These are phyloP conservation scores for Callochromis pleurospilus DNA, from an alignment of 2,113 vertebrate species.

Conservation along the genomic window DNA sequence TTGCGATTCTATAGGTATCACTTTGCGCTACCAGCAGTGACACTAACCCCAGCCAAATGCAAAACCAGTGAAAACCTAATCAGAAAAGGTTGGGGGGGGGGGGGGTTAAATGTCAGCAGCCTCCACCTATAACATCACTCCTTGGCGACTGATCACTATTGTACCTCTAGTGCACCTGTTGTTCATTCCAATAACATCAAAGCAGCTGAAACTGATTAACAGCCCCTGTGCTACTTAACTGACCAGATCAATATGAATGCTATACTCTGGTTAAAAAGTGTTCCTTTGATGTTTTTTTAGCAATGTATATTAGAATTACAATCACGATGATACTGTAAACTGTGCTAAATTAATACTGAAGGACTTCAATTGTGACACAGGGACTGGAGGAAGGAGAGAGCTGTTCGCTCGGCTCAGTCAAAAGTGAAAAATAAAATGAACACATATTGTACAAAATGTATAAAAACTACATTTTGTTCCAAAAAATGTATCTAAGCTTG, in stretches of 20 bases:
- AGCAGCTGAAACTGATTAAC: background rate
- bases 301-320: background rate
- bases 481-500: background rate
- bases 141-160: background rate
- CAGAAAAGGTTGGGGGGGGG: background rate
- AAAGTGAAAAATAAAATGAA: background rate
- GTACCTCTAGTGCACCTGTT: background rate
- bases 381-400: background rate
- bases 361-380: background rate
- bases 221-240: background rate
- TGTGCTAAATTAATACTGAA: background rate
- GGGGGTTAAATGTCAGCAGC: background rate
- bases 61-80: background rate
- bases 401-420: background rate
- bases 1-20: background rate
- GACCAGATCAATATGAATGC: background rate
- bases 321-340: background rate
- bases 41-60: background rate
- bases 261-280: background rate
- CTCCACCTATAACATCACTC: background rate
- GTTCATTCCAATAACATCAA: background rate
- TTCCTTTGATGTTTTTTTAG: background rate
- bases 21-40: background rate
- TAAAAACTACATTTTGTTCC: background rate
- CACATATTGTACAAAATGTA: background rate